Evolutionary conservation across 2,113 vertebrate genomes (phyloP).

Genomic region (Tupaia chinensis): DNA sequence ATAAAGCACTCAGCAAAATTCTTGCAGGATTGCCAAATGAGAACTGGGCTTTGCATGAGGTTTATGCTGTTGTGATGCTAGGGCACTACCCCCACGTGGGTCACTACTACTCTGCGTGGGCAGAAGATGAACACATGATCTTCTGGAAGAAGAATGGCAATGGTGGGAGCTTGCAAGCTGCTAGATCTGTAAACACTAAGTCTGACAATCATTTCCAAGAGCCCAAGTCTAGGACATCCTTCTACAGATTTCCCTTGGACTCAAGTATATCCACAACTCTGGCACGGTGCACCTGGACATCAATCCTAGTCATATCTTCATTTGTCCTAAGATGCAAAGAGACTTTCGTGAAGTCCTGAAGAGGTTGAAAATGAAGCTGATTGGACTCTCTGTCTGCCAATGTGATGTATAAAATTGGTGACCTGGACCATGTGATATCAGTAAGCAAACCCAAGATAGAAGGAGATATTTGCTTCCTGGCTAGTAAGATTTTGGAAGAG

Average conservation of each 20-base stretch:
- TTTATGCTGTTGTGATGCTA: too few species aligned
- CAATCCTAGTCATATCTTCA: constrained; percentile 98
- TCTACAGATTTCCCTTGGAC: constrained; percentile 94
- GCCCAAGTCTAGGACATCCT: constrained; percentile 91
- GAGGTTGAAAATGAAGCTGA: constrained; percentile 94
- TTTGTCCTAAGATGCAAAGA: constrained; percentile 87
- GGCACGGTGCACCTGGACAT: constrained; percentile 96
- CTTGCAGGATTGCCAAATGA: too few species aligned
- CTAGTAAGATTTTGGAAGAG: constrained; percentile 96
- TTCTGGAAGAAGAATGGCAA: too few species aligned
- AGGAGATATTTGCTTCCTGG: constrained; percentile 96
- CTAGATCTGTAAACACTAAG: constrained; percentile 87
- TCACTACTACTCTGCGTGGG: too few species aligned
- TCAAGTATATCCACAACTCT: constrained; percentile 95
- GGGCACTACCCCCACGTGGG: too few species aligned
- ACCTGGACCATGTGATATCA: constrained; percentile 96
- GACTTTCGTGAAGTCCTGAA: constrained; percentile 81
- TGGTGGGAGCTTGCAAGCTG: constrained; percentile 94
- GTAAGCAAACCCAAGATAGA: constrained; percentile 92
- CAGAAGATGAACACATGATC: too few species aligned
- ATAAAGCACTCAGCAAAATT: too few species aligned
- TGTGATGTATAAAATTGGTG: constrained; percentile 97
- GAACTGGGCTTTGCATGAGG: too few species aligned
- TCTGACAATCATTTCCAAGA: constrained; percentile 89
- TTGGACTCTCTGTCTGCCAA: constrained; percentile 84